Evolutionary conservation across 2,888 invertebrate species (phyloP).

Genomic region (Seira ritae): DNA sequence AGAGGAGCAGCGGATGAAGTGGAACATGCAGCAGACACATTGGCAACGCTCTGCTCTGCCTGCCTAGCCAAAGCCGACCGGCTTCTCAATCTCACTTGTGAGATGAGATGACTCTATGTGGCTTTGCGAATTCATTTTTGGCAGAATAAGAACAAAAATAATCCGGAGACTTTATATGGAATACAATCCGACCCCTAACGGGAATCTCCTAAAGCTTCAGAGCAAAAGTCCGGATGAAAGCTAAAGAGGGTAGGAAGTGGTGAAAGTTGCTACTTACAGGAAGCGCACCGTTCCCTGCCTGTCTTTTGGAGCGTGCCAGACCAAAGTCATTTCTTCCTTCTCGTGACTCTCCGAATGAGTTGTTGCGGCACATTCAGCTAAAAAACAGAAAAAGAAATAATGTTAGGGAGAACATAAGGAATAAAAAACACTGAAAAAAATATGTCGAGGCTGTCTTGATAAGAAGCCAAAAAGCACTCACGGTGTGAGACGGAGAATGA

Average conservation of each 20-base stretch:
- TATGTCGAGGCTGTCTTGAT: background rate
- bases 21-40: background rate
- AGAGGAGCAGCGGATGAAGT: background rate
- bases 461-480: constrained; percentile 16
- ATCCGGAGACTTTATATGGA: constrained; percentile 37
- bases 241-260: constrained; percentile 34
- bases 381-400: background rate
- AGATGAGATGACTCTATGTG: constrained; percentile 3
- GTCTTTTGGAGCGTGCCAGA: constrained; percentile 71
- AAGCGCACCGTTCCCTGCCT: constrained; percentile 70
- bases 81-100: background rate
- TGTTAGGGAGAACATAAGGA: background rate
- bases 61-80: background rate
- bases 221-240: constrained; percentile 29
- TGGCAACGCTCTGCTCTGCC: background rate
- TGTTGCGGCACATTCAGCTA: constrained; percentile 61
- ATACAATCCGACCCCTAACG: constrained; percentile 38
- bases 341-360: constrained; percentile 71
- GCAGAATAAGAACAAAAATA: constrained; percentile 28
- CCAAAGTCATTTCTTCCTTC: constrained; percentile 71
- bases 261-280: constrained; percentile 65
- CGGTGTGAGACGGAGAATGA: constrained; percentile 72
- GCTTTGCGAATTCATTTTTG: background rate
- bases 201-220: constrained; percentile 19
- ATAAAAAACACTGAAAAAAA: too few relatives aligned